Base-by-base conservation (phyloP, 1,140 invertebrate species). In the Polypedilum pembai region DNA sequence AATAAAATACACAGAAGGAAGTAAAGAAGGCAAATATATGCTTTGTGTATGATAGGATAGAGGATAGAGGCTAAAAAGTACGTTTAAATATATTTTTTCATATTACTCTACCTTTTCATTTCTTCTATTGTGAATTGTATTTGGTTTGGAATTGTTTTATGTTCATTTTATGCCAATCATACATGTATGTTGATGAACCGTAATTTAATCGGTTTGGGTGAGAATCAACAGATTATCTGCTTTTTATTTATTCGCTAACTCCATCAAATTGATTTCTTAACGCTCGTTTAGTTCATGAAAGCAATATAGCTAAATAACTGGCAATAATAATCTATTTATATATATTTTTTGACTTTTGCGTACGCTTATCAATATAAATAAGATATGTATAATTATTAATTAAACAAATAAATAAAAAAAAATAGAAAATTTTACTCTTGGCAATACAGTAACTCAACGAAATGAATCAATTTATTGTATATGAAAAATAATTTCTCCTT, bases 31-130 rank as follows among this genome's bases (percentile, higher is more conserved):
- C 15, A 15, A 56, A 56, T 56, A n/a, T 56, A 56, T 56, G 12
- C 3, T 56, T 1, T 56, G 45, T 56, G 45, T 33, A 56, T 56
- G 45, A 56, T 56, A n/a, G 12, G 45, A 56, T 33, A 33, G 24
- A 33, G 24, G 24, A 33, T 3, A 33, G 24, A 33, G 24, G 24
- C 24, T 5, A 56, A 4, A 56, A 56, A 56, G 12, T 56, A 12
- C 41, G 8, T 12, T 45, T 56, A 56, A 56, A 4, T 56, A 56
- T 56, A n/a, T n/a, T 56, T 4, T 15, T 56, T 56, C 4, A n/a
- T 56, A 56, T 56, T 56, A 56, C 45, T 56, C 45, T 56, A 56
- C 45, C 45, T 56, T 56, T 56, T 56, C 45, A 56, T 56, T n/a
- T n/a, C 12, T n/a, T 56, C 3, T 56, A 33, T n/a, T 15, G 45